Base-by-base conservation (phyloP, 2,888 invertebrate genomes). In the Hoplodrina blanda region DNA sequence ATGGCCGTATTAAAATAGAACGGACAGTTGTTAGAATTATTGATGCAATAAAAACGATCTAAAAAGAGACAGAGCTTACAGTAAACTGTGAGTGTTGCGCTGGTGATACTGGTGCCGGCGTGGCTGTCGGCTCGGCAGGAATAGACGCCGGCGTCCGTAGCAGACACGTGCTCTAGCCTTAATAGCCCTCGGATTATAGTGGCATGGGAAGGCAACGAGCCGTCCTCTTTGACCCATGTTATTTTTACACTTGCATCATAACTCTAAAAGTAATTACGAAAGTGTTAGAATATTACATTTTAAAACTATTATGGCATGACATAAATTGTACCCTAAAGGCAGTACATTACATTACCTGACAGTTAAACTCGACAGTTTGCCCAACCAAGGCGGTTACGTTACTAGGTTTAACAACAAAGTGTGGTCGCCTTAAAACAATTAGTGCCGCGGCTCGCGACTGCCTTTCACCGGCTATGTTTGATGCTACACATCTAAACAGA, bases 61-160 rank as follows among this genome's bases (percentile, higher is more conserved):
- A 88, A 90, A 92, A 89, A 88, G 87, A 85, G 85, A 82, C 76
- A 70, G 76, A 76, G 97, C 98, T 98, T 96, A 99, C 99, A 98
- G 93, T 99, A 98, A 76, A 99, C 99, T 78, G 98, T 98, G 81
- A 99, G 97, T 72, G 98, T 97, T 49, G 99, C 99, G 90, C 98
- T 98, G 57, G 99, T 98, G 83, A 98, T 97, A 83, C 98, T 98
- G 73, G 97, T 97, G 30, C 99, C 99, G 71, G 99, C 98, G 81
- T 98, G 97, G 94, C 99, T 99, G 90, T 98, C 98, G 41, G 98
- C 99, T 85, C 98, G 97, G 94, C 99, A 99, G 85, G 98, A 98
- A 95, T 99, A 99, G 87, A 98, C 96, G 66, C 99, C 99, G 89
- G 98, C 98, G 92, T 99, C 99, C 79, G 96, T 97, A 20, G 98